A percentile compares a stretch with the other conserved stretches of the same genome.
These are phyloP conservation scores for Pangasianodon hypophthalmus DNA, from an alignment of 2,113 vertebrate genomes.

Conservation along the genomic window DNA sequence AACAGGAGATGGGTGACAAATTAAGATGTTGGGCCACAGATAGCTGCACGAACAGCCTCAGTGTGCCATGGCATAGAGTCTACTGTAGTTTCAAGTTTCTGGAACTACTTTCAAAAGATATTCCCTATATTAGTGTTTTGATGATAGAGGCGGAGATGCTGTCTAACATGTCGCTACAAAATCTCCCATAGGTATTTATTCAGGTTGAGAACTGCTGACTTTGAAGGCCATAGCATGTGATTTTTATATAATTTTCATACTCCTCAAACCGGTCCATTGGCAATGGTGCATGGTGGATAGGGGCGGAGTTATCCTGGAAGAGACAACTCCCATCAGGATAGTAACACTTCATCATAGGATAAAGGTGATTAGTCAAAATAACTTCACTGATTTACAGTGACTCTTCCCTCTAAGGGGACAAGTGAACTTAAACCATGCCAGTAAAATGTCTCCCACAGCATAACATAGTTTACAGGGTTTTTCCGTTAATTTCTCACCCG, in stretches of 20 bases:
- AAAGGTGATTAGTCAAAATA: neutral
- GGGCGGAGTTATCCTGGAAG: neutral
- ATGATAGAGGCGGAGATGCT: neutral
- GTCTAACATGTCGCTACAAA: neutral
- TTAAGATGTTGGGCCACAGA: neutral
- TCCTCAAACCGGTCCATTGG: neutral
- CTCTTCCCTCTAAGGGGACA: neutral
- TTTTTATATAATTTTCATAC: neutral
- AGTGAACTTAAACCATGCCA: neutral
- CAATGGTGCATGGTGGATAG: neutral
- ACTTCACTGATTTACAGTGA: neutral
- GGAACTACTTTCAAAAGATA: no score
- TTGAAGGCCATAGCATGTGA: neutral
- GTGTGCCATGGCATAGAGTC: neutral
- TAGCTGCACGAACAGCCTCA: neutral
- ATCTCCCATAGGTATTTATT: neutral
- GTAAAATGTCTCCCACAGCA: neutral
- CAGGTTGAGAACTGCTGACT: neutral
- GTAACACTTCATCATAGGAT: neutral
- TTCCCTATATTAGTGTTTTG: neutral
- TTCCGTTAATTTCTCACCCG: neutral
- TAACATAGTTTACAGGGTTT: neutral
- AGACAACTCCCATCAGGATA: neutral
- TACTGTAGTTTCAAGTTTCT: neutral
- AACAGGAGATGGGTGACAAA: slow-evolving; percentile 1